Conservation (phyloP, 2,888 invertebrate species). For the Anthrax anthrax region DNA sequence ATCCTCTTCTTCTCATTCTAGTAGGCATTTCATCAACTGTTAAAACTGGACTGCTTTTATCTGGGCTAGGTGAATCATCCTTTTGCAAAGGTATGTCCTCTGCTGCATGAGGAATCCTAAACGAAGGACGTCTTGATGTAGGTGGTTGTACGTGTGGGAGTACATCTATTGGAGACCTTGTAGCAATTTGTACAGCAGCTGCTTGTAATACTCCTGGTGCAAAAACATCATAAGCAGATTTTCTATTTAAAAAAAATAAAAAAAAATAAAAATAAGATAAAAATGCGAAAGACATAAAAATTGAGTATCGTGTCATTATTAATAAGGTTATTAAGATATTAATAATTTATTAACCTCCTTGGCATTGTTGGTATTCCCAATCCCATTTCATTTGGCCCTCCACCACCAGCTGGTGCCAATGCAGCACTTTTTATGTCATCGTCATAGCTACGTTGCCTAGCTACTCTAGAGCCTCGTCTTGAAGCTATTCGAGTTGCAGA, state of each 20-base stretch:
- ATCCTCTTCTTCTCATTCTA: slow-evolving; percentile 61
- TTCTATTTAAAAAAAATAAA: slow-evolving; percentile 16
- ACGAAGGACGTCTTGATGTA: slow-evolving; percentile 46
- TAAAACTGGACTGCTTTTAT: slow-evolving; percentile 40
- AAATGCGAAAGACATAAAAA: neutral
- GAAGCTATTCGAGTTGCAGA: slow-evolving; percentile 34
- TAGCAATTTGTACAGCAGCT: slow-evolving; percentile 26
- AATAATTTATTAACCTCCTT: slow-evolving; percentile 38
- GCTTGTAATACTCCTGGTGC: slow-evolving; percentile 43
- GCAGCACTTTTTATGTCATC: slow-evolving; percentile 48
- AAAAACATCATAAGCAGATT: slow-evolving; percentile 72
- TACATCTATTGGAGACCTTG: slow-evolving; percentile 27
- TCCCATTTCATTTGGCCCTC: slow-evolving; percentile 36
- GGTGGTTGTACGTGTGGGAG: slow-evolving; percentile 18
- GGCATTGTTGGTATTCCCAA: slow-evolving; percentile 61
- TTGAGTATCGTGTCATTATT: neutral
- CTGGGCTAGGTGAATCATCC: slow-evolving; percentile 41
- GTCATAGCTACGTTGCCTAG: slow-evolving; percentile 71
- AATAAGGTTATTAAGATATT: too few relatives aligned
- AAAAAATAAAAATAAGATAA: neutral
- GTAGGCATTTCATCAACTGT: slow-evolving; percentile 60
- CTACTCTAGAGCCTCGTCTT: slow-evolving; percentile 46
- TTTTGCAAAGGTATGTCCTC: slow-evolving; percentile 37
- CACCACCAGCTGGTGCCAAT: slow-evolving; percentile 19
- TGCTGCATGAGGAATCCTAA: slow-evolving; percentile 41